Evolutionary conservation across 2,113 vertebrate genomes (phyloP).

Genomic region (Mormyrus lacerda): DNA sequence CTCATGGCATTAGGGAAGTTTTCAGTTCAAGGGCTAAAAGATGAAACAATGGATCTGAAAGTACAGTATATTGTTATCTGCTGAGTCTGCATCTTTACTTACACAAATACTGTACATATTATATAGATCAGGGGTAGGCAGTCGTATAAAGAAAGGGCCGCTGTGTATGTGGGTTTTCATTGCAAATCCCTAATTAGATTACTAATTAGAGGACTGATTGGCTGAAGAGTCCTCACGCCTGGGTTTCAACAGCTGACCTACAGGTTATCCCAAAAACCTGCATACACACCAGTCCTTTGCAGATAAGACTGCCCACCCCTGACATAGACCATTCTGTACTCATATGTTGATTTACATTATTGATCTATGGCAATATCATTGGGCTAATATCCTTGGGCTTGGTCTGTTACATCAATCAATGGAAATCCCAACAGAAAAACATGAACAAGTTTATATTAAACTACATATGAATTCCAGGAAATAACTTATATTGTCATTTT

Average conservation of each 20-base stretch:
- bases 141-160: too few relatives aligned
- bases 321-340: background rate
- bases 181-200: too few relatives aligned
- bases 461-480: background rate
- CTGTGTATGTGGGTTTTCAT: too few relatives aligned
- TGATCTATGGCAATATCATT: background rate
- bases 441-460: background rate
- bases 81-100: background rate
- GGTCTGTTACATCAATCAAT: background rate
- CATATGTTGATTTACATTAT: background rate
- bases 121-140: background rate
- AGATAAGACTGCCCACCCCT: too few relatives aligned
- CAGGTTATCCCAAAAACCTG: too few relatives aligned
- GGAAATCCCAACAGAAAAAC: background rate
- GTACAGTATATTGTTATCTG: background rate
- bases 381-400: background rate
- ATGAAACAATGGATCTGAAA: background rate
- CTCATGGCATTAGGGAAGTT: background rate
- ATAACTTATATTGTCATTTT: background rate
- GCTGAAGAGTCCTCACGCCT: too few relatives aligned
- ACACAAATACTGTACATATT: background rate
- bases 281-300: too few relatives aligned
- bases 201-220: too few relatives aligned
- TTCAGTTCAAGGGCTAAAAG: background rate
- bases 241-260: too few relatives aligned